phyloP scores from a whole-genome alignment of 2,888 invertebrate genomes.

The Congeria kusceri region DNA sequence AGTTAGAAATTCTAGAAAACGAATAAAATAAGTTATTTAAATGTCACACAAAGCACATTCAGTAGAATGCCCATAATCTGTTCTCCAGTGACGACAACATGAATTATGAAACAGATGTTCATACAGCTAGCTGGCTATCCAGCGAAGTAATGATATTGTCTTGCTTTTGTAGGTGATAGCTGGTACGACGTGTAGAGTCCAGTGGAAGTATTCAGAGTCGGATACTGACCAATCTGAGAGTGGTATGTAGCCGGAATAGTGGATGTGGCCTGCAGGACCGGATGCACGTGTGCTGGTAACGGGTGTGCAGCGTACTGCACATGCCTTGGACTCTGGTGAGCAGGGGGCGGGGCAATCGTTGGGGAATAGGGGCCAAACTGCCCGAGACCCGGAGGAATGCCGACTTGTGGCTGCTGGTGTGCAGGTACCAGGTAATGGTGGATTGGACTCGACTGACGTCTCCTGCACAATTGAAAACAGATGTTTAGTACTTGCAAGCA shows the following conservation, averaged over 20 bases:
- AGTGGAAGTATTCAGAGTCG: constrained; percentile 87
- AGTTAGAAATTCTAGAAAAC: too few species aligned
- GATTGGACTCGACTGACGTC: constrained; percentile 85
- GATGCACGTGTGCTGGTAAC: constrained; percentile 92
- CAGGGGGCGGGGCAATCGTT: constrained; percentile 91
- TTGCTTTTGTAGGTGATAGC: constrained; percentile 89
- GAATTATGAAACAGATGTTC: too few species aligned
- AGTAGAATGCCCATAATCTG: too few species aligned
- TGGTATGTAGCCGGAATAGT: constrained; percentile 73
- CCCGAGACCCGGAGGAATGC: constrained; percentile 76
- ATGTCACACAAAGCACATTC: too few species aligned
- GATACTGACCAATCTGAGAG: constrained; percentile 86
- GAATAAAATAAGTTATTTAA: too few species aligned
- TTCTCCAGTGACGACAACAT: too few species aligned
- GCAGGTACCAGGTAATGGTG: constrained; percentile 84
- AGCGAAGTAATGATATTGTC: constrained; percentile 88
- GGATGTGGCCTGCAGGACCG: constrained; percentile 80
- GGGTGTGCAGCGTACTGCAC: constrained; percentile 89
- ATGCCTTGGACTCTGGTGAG: constrained; percentile 90
- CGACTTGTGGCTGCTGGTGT: constrained; percentile 82
- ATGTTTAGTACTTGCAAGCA: too few species aligned
- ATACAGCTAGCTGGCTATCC: constrained; percentile 36
- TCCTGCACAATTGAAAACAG: constrained; percentile 85
- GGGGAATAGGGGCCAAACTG: constrained; percentile 82
- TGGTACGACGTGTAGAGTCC: constrained; percentile 89